phyloP scores from a whole-genome alignment of 2,888 invertebrate genomes.

The Yponomeuta evonymella region DNA sequence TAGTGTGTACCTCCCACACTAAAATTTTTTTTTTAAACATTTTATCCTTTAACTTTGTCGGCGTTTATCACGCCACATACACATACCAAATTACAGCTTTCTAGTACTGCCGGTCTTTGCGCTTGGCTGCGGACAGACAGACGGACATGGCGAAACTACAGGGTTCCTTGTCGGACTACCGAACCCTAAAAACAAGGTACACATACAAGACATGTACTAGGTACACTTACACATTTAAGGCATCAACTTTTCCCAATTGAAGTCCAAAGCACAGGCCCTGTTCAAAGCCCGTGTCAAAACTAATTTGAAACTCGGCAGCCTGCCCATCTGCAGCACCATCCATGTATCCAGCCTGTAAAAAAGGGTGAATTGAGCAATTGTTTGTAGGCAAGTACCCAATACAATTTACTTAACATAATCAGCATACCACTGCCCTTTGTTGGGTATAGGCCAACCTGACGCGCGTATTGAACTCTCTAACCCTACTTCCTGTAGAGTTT shows the following conservation, averaged over 20 bases:
- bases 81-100: too few relatives aligned
- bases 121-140: too few relatives aligned
- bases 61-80: too few relatives aligned
- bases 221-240: neutral
- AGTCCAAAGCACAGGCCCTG: conserved; percentile 80
- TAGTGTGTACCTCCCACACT: too few relatives aligned
- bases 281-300: conserved; percentile 82
- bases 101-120: too few relatives aligned
- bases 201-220: too few relatives aligned
- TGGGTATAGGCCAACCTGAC: neutral
- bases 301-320: conserved; percentile 78
- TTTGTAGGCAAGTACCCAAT: neutral
- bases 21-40: too few relatives aligned
- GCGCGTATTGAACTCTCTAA: neutral
- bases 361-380: conserved; percentile 13
- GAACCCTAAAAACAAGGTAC: too few relatives aligned
- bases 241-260: conserved; percentile 59
- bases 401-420: neutral
- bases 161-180: too few relatives aligned
- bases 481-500: too few relatives aligned
- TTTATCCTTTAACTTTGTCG: too few relatives aligned
- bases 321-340: conserved; percentile 82
- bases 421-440: neutral
- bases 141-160: too few relatives aligned
- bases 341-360: conserved; percentile 77